These are phyloP conservation scores for Amblyopsis hoosieri DNA, from an alignment of 2,797 vertebrate species.

Conservation along the genomic window DNA sequence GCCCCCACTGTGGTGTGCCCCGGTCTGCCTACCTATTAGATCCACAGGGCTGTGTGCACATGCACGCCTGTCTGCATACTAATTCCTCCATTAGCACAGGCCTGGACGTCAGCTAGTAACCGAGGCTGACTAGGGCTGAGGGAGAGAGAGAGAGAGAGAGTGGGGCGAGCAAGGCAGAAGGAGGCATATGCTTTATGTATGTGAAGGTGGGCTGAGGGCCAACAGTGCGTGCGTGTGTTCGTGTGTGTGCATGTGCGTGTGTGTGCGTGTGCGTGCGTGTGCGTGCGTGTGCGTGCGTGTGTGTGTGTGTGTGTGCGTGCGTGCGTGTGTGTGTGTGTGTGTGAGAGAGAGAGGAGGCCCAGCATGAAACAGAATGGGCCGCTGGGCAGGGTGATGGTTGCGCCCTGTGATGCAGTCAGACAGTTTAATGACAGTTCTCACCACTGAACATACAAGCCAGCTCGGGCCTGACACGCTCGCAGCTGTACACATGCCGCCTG, in stretches of 20 bases:
- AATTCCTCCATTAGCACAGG: slow-evolving; percentile 69
- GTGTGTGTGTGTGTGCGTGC: slow-evolving; percentile 15
- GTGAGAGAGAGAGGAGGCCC: slow-evolving; percentile 25
- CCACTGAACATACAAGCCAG: slow-evolving; percentile 61
- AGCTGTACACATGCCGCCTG: slow-evolving; percentile 54
- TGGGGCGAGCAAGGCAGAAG: slow-evolving; percentile 36
- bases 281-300: slow-evolving; percentile 21
- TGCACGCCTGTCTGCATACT: slow-evolving; percentile 74
- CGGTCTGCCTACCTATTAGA: slow-evolving; percentile 69
- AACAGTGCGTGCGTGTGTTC: slow-evolving; percentile 17
- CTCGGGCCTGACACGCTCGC: slow-evolving; percentile 34
- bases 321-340: slow-evolving; percentile 25
- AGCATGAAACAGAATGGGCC: slow-evolving; percentile 51
- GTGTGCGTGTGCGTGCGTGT: slow-evolving; percentile 30
- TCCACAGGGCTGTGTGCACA: slow-evolving; percentile 59
- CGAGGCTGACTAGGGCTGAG: slow-evolving; percentile 24
- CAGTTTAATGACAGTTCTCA: slow-evolving; percentile 75
- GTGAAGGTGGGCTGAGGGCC: slow-evolving; percentile 54
- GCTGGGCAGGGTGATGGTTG: slow-evolving; percentile 64
- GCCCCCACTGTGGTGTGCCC: slow-evolving; percentile 52
- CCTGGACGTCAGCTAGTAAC: slow-evolving; percentile 53
- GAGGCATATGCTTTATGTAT: slow-evolving; percentile 41
- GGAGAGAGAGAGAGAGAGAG: slow-evolving; percentile 44
- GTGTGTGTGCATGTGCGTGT: background rate
- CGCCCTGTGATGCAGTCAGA: slow-evolving; percentile 68